Evolutionary conservation across 2,113 vertebrate species (phyloP), one percentile per base, ranked within the genome.

Genomic region (Chloropsis hardwickii): DNA sequence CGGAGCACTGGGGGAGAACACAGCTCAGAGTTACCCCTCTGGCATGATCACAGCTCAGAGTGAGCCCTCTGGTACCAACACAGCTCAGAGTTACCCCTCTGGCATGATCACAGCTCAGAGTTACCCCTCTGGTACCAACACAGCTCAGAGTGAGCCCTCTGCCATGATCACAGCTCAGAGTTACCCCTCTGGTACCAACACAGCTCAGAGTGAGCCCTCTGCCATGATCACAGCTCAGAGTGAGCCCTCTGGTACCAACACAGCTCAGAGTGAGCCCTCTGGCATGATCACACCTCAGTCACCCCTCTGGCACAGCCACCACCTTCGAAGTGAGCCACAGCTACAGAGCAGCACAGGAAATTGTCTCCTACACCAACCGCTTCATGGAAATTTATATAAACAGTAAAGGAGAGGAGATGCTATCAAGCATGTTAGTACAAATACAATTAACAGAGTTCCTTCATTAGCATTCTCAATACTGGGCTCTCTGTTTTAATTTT

Each of bases 1-100:
- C 98, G 21, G 99, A 99, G 96, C 99, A 99, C 99, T 98, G 95
- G 23, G 69, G 95, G 77, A 82, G 56, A 96, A 91, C 8, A 85
- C 20, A 54, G 23, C 40, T 28, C 56, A 20, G 20, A 37, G 37
- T 37, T 37, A 37, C 8, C 37, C 42, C 40, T 40, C 57, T 25
- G 57, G 1, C 9, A 24, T 3, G 9, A 94, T 81, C 9, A 84
- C 25, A 50, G 61, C 54, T 14, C 33, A 14, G 37, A 37, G 33
- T n/a, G 12, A 57, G 37, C 37, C 12, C 54, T 9, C 44, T 20
- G 44, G 44, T 6, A 45, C 18, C 18, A 95, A 90, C 8, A 85
- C 25, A 51, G 23, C 40, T 24, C 51, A 15, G 21, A 89, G 37
- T 37, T 37, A 37, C 33, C 33, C 19, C 53, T 9, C 44, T 45